Evolutionary conservation across 2,797 vertebrate species (phyloP).

Genomic region (Sternotherus odoratus): DNA sequence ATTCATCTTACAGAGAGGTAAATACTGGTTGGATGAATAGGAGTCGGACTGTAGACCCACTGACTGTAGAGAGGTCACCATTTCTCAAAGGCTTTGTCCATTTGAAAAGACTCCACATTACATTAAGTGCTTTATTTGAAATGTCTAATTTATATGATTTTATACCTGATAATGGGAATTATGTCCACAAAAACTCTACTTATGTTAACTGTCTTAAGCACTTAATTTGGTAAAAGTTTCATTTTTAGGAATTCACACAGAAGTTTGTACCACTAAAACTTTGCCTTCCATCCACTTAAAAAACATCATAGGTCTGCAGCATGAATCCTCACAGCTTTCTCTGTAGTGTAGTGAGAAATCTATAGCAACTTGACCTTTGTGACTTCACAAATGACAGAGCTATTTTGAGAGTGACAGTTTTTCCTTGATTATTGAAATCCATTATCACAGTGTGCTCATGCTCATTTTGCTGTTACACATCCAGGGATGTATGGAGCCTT

Average conservation of each 20-base stretch:
- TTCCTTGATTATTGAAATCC: slow-evolving; percentile 32
- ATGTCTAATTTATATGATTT: slow-evolving; percentile 51
- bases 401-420: slow-evolving; percentile 46
- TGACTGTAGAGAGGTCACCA: neutral
- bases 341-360: slow-evolving; percentile 17
- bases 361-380: slow-evolving; percentile 40
- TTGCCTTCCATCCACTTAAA: slow-evolving; percentile 24
- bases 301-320: neutral
- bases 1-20: slow-evolving; percentile 61
- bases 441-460: neutral
- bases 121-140: slow-evolving; percentile 51
- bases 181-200: slow-evolving; percentile 21
- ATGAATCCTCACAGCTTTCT: slow-evolving; percentile 6
- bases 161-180: slow-evolving; percentile 44
- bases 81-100: slow-evolving; percentile 46
- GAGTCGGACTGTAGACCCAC: neutral
- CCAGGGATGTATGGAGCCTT: slow-evolving; percentile 14
- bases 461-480: slow-evolving; percentile 36
- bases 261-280: neutral
- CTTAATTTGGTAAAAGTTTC: slow-evolving; percentile 21
- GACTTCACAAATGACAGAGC: slow-evolving; percentile 9
- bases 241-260: neutral
- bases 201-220: slow-evolving; percentile 41
- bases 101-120: slow-evolving; percentile 26
- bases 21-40: slow-evolving; percentile 68